Base-by-base conservation (phyloP, 2,888 invertebrate species). In the Drymonia ruficornis region DNA sequence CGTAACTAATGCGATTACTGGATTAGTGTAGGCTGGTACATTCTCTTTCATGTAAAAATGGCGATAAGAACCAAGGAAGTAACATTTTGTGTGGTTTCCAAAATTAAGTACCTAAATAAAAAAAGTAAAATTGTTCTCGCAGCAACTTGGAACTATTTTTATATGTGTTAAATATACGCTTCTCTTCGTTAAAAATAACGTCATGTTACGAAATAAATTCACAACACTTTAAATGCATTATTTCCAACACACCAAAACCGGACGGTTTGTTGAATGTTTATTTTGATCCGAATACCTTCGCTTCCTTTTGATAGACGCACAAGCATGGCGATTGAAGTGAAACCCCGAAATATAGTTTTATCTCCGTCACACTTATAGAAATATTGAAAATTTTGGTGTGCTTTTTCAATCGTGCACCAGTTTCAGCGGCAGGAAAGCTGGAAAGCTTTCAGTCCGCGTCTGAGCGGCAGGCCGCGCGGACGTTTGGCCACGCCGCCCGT, bases 391-490 rank as follows among this genome's bases (percentile, higher is more conserved):
- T 74, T 74, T 71, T 60, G 68, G 72, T 71, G 70, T 76, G 80
- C 81, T 85, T 85, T 83, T 80, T 74, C 78, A 76, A 74, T 70
- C 70, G 63, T 71, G 70, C 72, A 73, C 62, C 63, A 67, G 70
- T 70, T 76, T 75, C 75, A 75, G 74, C 79, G 84, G 83, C 77
- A 78, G 77, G 74, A 64, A 60, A 65, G 74, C 62, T 54, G 64
- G 69, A 72, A 76, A 75, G 74, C 74, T 71, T 86, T 87, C 85
- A 90, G 91, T 91, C 86, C 90, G 91, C 89, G 89, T 74, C 80
- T 68, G 80, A 75, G 89, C 90, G 90, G 89, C 86, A 73, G 72
- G 81, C 80, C 78, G 81, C 65, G 78, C 80, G 86, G 87, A 79
- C 70, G 86, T 81, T 66, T 72, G 61, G 58, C 67, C 60, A 65